Evolutionary conservation across 2,888 invertebrate species (phyloP), one percentile per base, ranked within the genome.

Genomic region (Microplitis manilae): DNA sequence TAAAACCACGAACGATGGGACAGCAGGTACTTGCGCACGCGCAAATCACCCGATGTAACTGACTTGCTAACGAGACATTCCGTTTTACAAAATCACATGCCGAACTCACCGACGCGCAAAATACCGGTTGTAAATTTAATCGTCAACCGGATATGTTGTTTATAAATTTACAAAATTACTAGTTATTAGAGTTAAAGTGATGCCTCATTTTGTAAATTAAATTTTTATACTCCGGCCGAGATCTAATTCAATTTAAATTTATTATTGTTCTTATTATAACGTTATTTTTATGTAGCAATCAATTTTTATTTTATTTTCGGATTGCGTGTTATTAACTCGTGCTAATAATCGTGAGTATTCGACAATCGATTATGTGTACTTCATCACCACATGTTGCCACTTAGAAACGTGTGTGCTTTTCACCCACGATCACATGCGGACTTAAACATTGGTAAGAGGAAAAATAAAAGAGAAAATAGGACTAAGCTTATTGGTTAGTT

Each of bases 41-140:
- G 73, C 20, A 61, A n/a, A 62, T 61, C 64, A 68, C 64, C 81
- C 79, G 76, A 76, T 80, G 82, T 83, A 83, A 85, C 82, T 81
- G 83, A 85, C 83, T 86, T 83, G 85, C 87, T 88, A 88, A 88
- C 88, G 87, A 88, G 88, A 88, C 86, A 85, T 86, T 87, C 86
- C 85, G 87, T 88, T 88, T 88, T 86, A 86, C 88, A 86, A 89
- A 89, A 88, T 89, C 86, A 85, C 82, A 81, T 83, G 82, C 80
- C 84, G 81, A 80, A 76, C 75, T 70, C 74, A 75, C 60, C 64
- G 71, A 62, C 69, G 81, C 84, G 81, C 83, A 83, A 84, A 85
- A 83, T 83, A 84, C 83, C 81, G 82, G 84, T 82, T 84, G 85
- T 88, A 88, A 88, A 88, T 88, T 79, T 79, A 78, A 74, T 79